Percentiles rank a stretch among this genome's conserved stretches.
Conservation (phyloP, 1,140 invertebrate species). For the Aphelinus certus region DNA sequence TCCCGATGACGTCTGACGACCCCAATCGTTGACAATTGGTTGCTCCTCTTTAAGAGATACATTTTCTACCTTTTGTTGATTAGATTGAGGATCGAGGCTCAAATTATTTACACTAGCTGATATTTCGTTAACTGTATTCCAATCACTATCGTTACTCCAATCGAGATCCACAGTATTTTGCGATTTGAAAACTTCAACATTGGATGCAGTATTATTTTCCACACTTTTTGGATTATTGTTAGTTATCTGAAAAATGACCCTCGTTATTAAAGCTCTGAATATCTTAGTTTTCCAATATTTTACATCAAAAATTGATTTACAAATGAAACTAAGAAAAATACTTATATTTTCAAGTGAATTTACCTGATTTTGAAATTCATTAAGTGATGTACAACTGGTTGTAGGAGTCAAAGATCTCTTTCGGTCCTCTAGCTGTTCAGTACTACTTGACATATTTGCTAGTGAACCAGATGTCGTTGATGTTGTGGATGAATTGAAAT, state of each 20-base stretch:
- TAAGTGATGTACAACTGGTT: constrained; percentile 44
- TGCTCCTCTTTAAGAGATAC: constrained; percentile 25
- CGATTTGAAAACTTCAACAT: constrained; percentile 21
- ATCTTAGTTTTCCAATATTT: not conserved
- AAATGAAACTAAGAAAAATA: not conserved
- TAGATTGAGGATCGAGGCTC: constrained; percentile 41
- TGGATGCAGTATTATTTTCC: constrained; percentile 19
- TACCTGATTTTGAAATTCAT: constrained; percentile 44
- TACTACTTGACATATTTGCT: constrained; percentile 46
- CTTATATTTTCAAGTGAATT: not conserved
- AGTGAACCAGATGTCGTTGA: constrained; percentile 42
- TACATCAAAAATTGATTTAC: not conserved
- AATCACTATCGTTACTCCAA: constrained; percentile 49
- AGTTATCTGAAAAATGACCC: constrained; percentile 23
- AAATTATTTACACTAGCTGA: constrained; percentile 50
- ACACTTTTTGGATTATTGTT: constrained; percentile 14
- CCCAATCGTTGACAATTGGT: constrained; percentile 19
- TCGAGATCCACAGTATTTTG: constrained; percentile 51
- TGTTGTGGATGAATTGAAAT: constrained; percentile 42
- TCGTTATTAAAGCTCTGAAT: not conserved
- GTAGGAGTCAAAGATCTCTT: constrained; percentile 46
- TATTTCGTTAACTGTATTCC: constrained; percentile 50
- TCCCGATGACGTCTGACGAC: constrained; percentile 19
- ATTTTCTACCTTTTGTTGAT: constrained; percentile 42
- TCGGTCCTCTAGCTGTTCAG: constrained; percentile 50